Evolutionary conservation across 2,888 invertebrate species (phyloP).

Genomic region (Ptilodon capucinus): DNA sequence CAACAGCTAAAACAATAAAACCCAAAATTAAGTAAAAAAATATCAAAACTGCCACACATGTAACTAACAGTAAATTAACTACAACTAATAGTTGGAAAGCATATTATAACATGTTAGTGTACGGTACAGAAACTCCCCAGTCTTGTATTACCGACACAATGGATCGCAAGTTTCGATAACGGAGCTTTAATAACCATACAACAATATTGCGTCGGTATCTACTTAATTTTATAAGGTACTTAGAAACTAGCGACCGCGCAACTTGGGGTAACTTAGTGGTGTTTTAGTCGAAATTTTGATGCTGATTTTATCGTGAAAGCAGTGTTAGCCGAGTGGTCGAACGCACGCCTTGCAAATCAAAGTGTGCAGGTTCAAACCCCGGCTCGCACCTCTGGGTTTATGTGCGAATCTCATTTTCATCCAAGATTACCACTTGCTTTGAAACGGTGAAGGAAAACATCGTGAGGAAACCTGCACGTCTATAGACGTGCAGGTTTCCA

Average conservation of each 20-base stretch:
- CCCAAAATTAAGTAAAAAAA: too few relatives aligned
- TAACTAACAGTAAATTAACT: neutral
- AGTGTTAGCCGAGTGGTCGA: too few relatives aligned
- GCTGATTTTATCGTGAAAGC: neutral
- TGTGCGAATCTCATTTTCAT: too few relatives aligned
- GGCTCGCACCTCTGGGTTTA: too few relatives aligned
- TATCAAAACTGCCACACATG: too few relatives aligned
- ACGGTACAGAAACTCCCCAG: neutral
- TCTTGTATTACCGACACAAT: slow-evolving; percentile 3
- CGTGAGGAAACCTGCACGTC: too few relatives aligned
- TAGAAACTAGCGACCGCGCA: slow-evolving; percentile 16
- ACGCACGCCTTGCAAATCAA: too few relatives aligned
- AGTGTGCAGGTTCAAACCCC: too few relatives aligned
- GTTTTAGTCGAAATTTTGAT: neutral
- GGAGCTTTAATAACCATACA: neutral
- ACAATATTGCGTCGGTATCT: slow-evolving; percentile 23
- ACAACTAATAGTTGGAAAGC: neutral
- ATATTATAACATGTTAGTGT: neutral
- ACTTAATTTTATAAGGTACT: slow-evolving; percentile 29
- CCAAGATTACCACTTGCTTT: too few relatives aligned
- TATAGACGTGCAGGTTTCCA: too few relatives aligned
- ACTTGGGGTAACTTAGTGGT: neutral
- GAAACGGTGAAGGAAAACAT: too few relatives aligned
- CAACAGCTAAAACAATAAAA: too few relatives aligned
- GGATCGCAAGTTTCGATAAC: neutral